Conservation (phyloP, 2,797 vertebrate species). For the Aeoliscus strigatus region DNA sequence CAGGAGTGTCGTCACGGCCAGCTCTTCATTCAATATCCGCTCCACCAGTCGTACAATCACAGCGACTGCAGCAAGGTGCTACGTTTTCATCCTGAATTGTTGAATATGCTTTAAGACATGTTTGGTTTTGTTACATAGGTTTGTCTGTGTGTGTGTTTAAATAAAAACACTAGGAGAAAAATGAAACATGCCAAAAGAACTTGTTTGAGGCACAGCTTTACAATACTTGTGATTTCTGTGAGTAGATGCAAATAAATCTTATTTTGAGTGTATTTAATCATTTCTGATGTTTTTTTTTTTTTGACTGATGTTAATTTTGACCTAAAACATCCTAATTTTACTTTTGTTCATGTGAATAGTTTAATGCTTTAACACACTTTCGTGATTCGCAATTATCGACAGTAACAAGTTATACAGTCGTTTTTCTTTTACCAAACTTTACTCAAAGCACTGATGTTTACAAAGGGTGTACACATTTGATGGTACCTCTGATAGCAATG, state of each 20-base stretch:
- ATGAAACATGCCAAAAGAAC: slow-evolving; percentile 68
- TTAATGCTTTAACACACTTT: too few species aligned
- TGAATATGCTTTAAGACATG: slow-evolving; percentile 46
- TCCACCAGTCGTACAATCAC: slow-evolving; percentile 58
- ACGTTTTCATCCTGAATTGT: slow-evolving; percentile 65
- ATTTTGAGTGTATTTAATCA: slow-evolving; percentile 70
- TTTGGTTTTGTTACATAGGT: slow-evolving; percentile 51
- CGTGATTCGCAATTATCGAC: too few species aligned
- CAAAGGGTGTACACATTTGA: slow-evolving; percentile 36
- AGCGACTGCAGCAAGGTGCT: slow-evolving; percentile 73
- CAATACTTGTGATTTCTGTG: slow-evolving; percentile 45
- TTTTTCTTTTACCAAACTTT: slow-evolving; percentile 42
- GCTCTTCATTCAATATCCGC: slow-evolving; percentile 43
- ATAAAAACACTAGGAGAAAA: slow-evolving; percentile 66
- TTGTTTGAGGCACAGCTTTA: slow-evolving; percentile 68
- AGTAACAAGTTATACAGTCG: neutral
- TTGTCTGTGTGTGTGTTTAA: slow-evolving; percentile 49
- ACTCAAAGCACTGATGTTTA: slow-evolving; percentile 45
- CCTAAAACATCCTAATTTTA: slow-evolving; percentile 58
- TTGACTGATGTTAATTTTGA: slow-evolving; percentile 66
- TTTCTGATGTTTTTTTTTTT: slow-evolving; percentile 57
- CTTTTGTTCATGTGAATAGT: slow-evolving; percentile 8
- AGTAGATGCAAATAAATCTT: slow-evolving; percentile 56
- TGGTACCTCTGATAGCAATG: slow-evolving; percentile 3
- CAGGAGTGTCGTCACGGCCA: slow-evolving; percentile 32